Percentiles rank a stretch among this genome's conserved stretches.
Evolutionary conservation across 2,888 invertebrate species (phyloP).

Genomic region (Leptinotarsa juncta): DNA sequence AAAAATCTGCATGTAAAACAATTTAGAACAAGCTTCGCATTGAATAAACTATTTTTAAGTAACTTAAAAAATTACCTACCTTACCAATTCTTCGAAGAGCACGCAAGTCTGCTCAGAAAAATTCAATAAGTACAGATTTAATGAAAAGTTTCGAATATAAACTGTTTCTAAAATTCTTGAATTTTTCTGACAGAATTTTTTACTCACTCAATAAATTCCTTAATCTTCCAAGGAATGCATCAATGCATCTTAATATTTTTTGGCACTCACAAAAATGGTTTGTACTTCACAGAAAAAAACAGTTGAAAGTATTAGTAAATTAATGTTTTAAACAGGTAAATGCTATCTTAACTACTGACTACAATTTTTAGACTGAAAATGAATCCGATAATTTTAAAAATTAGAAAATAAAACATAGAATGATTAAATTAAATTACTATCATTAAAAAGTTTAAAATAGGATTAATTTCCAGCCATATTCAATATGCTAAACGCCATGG

Average conservation of each 20-base stretch:
- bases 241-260: constrained; percentile 48
- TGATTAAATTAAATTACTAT: not conserved
- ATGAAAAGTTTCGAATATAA: constrained; percentile 20
- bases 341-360: constrained; percentile 43
- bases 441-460: not conserved
- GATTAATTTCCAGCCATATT: constrained; percentile 3
- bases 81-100: constrained; percentile 31
- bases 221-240: not conserved
- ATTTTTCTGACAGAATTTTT: constrained; percentile 41
- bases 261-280: constrained; percentile 56
- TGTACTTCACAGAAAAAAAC: constrained; percentile 56
- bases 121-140: constrained; percentile 44
- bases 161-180: constrained; percentile 25
- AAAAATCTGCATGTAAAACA: not conserved
- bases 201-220: constrained; percentile 4
- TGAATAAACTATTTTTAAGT: constrained; percentile 44
- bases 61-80: constrained; percentile 50
- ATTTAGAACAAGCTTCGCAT: constrained; percentile 14
- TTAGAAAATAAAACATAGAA: constrained; percentile 2
- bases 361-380: constrained; percentile 32
- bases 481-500: constrained; percentile 10
- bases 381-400: constrained; percentile 26
- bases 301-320: constrained; percentile 48
- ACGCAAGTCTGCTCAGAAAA: constrained; percentile 36
- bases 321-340: constrained; percentile 41